Base-by-base conservation (phyloP, 2,888 invertebrate species). In the Rhimphoctona megacephalus region DNA sequence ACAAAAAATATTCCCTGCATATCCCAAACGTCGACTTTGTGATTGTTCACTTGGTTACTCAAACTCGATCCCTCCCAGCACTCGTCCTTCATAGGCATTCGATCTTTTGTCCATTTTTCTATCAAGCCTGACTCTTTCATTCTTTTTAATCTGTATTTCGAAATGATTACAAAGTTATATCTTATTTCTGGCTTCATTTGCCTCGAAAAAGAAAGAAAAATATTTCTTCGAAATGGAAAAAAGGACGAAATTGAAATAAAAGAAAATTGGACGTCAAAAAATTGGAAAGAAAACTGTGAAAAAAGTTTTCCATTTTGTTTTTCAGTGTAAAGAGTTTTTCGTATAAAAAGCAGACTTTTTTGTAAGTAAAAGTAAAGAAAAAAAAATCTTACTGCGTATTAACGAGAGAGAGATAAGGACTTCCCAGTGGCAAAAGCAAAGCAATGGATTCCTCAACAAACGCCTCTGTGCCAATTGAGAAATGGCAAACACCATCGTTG, bases 1-100 rank as follows among this genome's bases (percentile, higher is more conserved):
- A 98, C 97, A 90, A 98, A 97, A 94, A 98, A 98, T 39, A 98
- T 98, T 17, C 98, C 98, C 94, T 98, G 98, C 98, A 98, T 98
- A 91, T 98, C 98, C 77, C 97, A 96, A 89, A 98, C 95, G 93
- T 98, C 98, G 64, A 98, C 98, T 54, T 97, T 98, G 91, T 98
- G 97, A 92, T 98, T 98, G 86, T 96, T 96, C n/a, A 97, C 97
- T 94, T 97, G 97, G 0, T 96, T 95, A 19, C 95, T 94, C 30
- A 95, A 94, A 1, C 96, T 95, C 73, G 95, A 81, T 1, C 88
- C 96, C 93, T 96, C 97, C 96, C 96, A 97, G 92, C 98, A 98
- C 87, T 97, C 96, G 94, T 98, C 97, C 88, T 96, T 96, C 90
- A 96, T 96, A 0, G 98, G 98, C 91, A 97, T 94, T 94, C 97